Evolutionary conservation across 2,113 vertebrate species (phyloP), one percentile per base, ranked within the genome.

Genomic region (Prunella himalayana): DNA sequence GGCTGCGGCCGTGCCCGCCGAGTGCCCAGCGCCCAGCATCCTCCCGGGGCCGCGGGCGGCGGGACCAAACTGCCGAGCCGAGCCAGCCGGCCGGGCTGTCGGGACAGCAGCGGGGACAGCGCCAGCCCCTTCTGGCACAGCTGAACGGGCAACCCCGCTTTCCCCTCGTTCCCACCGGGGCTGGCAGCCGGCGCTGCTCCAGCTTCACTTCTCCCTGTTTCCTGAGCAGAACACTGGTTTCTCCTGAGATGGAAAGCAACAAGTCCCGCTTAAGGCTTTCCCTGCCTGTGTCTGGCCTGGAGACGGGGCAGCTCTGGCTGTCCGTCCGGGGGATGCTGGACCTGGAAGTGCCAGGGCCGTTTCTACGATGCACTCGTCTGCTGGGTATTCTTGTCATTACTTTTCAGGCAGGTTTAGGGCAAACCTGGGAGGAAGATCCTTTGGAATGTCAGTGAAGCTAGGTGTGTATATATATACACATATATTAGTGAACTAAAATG

Each of bases 161-260:
- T 53, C n/a, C 68, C 65, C 56, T 28, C 3, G 0, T 3, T 56
- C 80, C 70, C 57, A 1, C 13, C 9, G 33, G 15, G 0, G 5
- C 51, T 20, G 70, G 68, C 90, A 33, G 92, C 76, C 35, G 23
- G 15, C 33, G 2, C 71, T 42, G 41, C 76, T 2, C 41, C 68
- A 1, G 66, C 3, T 45, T 44, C n/a, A 0, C 54, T 35, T 57
- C 15, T 35, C 60, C 3, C 41, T 1, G 21, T 1, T 7, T 42
- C 53, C n/a, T 9, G 25, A 6, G 45, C 44, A 7, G 30, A 41
- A 3, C 56, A 0, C 5, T 2, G 2, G 42, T 22, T 44, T 59
- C 37, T 21, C 23, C 3, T 33, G 75, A 33, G 79, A 2, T 35
- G 37, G 2, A 15, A 23, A 73, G 92, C 92, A 92, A 88, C 95